A percentile compares a stretch with the other conserved stretches of the same genome.
Evolutionary conservation across 2,797 vertebrate species (phyloP).

Genomic region (Takifugu ocellatus): DNA sequence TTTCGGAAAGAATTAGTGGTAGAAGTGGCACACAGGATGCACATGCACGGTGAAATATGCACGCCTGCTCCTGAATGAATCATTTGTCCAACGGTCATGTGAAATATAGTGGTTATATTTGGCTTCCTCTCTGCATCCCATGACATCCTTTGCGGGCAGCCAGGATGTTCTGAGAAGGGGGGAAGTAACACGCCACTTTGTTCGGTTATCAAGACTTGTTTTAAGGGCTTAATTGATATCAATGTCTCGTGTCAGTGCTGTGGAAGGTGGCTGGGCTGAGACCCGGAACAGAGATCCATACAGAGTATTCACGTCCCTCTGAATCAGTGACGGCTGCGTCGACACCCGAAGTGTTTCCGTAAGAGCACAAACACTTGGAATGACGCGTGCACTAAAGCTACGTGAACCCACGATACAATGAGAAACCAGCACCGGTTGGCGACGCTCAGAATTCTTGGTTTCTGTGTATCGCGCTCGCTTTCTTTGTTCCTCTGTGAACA

Average conservation of each 20-base stretch:
- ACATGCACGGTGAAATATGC: constrained; percentile 21
- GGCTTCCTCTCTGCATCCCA: constrained; percentile 51
- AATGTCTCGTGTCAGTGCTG: constrained; percentile 3
- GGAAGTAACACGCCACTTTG: constrained; percentile 6
- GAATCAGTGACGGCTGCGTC: constrained; percentile 17
- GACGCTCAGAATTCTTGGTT: too few species aligned
- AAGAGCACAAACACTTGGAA: background rate
- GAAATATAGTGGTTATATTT: constrained; percentile 57
- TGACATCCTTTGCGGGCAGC: constrained; percentile 55
- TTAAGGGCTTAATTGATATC: background rate
- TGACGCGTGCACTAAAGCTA: background rate
- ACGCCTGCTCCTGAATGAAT: constrained; percentile 50
- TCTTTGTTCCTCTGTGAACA: too few species aligned
- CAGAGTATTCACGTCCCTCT: constrained; percentile 10
- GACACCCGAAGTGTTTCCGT: constrained; percentile 4
- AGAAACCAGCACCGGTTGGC: too few species aligned
- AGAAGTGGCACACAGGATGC: constrained; percentile 1
- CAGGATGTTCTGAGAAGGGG: background rate
- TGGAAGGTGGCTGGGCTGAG: constrained; percentile 3
- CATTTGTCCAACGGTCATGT: constrained; percentile 66
- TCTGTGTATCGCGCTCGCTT: too few species aligned
- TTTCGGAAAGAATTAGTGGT: background rate
- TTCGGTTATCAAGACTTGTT: constrained; percentile 1
- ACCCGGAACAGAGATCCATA: constrained; percentile 12
- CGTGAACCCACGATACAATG: too few species aligned